A percentile compares a stretch with the other conserved stretches of the same genome.
These are phyloP conservation scores for Nemotelus nigrinus DNA, from an alignment of 2,888 invertebrate genomes.

Conservation along the genomic window DNA sequence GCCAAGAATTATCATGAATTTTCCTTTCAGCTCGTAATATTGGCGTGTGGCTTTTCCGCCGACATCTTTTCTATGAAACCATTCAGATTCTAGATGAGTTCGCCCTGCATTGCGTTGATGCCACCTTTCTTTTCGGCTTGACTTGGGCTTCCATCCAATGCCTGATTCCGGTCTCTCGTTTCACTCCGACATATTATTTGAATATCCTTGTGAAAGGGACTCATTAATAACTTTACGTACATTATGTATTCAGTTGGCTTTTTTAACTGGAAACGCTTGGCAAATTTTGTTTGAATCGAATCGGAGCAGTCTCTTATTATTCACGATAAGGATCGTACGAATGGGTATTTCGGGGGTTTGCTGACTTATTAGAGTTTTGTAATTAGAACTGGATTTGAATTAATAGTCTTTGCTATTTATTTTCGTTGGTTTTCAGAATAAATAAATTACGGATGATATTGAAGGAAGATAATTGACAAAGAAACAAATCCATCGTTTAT, in stretches of 20 bases:
- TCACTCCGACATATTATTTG: constrained; percentile 18
- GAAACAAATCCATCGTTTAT: no score
- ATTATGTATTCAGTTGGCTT: constrained; percentile 45
- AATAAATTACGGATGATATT: neutral
- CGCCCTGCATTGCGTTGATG: neutral
- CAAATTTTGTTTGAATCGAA: constrained; percentile 3
- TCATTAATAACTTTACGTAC: constrained; percentile 49
- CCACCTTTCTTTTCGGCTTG: neutral
- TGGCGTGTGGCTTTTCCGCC: constrained; percentile 42
- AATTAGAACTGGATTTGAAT: constrained; percentile 47
- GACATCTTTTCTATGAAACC: constrained; percentile 38
- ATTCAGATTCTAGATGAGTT: constrained; percentile 22
- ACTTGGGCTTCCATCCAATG: constrained; percentile 1
- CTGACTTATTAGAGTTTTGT: constrained; percentile 46
- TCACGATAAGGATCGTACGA: neutral
- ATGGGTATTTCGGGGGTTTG: constrained; percentile 38
- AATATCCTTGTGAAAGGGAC: constrained; percentile 39
- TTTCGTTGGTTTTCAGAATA: constrained; percentile 3
- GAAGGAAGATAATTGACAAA: neutral
- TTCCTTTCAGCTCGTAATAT: constrained; percentile 40
- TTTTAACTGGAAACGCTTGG: constrained; percentile 18
- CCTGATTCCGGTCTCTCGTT: neutral
- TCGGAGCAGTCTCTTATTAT: neutral
- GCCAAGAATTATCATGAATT: constrained; percentile 38
- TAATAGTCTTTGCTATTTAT: constrained; percentile 40